These are phyloP conservation scores for Carterocephalus palaemon DNA, from an alignment of 2,888 invertebrate species.

Conservation along the genomic window DNA sequence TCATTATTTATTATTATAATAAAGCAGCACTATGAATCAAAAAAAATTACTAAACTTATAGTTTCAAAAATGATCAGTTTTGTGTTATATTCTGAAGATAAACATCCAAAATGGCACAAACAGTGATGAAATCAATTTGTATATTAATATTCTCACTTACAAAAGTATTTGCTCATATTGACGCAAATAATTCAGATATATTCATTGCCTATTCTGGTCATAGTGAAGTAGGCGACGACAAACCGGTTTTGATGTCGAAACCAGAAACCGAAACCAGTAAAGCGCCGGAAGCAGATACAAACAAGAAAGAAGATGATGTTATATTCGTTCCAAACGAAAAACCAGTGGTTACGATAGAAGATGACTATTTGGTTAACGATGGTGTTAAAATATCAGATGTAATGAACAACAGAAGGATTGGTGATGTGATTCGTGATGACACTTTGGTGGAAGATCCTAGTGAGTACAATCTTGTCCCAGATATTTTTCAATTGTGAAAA, in stretches of 20 bases:
- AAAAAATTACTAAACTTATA: too few relatives aligned
- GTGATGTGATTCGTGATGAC: slow-evolving; percentile 36
- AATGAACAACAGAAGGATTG: slow-evolving; percentile 31
- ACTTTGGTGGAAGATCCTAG: slow-evolving; percentile 26
- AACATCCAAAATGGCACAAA: too few relatives aligned
- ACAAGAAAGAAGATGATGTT: slow-evolving; percentile 35
- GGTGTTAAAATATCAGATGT: slow-evolving; percentile 21
- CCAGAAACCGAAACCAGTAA: slow-evolving; percentile 1
- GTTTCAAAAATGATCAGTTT: too few relatives aligned
- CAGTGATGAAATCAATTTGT: too few relatives aligned
- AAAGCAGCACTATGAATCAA: too few relatives aligned
- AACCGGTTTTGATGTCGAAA: too few relatives aligned
- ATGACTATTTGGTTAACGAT: slow-evolving; percentile 28
- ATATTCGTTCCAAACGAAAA: slow-evolving; percentile 54
- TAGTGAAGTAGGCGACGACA: slow-evolving; percentile 29
- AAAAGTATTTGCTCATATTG: neutral
- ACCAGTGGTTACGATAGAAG: slow-evolving; percentile 34
- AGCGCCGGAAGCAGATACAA: neutral
- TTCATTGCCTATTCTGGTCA: slow-evolving; percentile 46
- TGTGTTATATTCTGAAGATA: too few relatives aligned
- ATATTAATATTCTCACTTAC: too few relatives aligned
- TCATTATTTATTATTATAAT: too few relatives aligned
- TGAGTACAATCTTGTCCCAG: slow-evolving; percentile 26
- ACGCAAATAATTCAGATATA: slow-evolving; percentile 41
- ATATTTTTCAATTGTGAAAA: too few relatives aligned